Conservation (phyloP, 1,140 invertebrate species). For the Penaeus japonicus region DNA sequence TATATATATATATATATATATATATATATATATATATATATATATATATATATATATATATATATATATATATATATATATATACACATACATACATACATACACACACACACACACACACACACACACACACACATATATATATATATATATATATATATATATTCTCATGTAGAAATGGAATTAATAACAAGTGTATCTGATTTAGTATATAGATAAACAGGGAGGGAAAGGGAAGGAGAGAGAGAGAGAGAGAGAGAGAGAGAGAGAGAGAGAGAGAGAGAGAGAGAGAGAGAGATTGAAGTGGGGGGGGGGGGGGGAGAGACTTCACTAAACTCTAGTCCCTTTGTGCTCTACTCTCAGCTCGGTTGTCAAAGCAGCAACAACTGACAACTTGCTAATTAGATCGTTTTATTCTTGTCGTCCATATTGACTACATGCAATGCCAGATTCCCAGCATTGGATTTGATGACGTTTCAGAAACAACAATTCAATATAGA, state of each 20-base stretch:
- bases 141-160: conserved; percentile 6
- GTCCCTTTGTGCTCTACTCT: too few relatives aligned
- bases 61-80: too few relatives aligned
- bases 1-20: neutral
- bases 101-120: too few relatives aligned
- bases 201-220: neutral
- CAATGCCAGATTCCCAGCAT: too few relatives aligned
- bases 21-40: neutral
- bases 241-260: neutral
- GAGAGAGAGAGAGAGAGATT: neutral
- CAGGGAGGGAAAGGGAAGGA: neutral
- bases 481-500: too few relatives aligned
- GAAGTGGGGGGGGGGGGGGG: neutral
- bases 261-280: neutral
- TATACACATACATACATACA: too few relatives aligned
- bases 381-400: too few relatives aligned
- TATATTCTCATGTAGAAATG: neutral
- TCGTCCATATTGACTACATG: too few relatives aligned
- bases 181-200: neutral
- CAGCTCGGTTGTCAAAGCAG: too few relatives aligned
- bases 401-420: too few relatives aligned
- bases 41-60: neutral
- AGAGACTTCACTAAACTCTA: neutral
- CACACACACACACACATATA: too few relatives aligned
- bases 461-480: too few relatives aligned